Conservation (phyloP, 2,888 invertebrate genomes). For the Pharmacophagus antenor region DNA sequence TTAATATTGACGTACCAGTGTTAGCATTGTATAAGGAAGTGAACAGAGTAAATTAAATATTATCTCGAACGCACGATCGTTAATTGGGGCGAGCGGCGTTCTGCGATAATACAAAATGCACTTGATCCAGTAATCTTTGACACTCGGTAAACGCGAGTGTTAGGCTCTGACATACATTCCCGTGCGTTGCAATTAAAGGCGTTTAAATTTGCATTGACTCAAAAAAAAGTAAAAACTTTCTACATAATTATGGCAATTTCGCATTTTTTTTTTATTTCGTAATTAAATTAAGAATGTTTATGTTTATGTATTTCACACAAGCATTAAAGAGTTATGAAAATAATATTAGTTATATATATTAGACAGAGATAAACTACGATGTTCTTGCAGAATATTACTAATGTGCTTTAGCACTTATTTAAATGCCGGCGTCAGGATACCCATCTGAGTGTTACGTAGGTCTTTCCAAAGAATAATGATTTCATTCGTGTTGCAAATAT, state of each 20-base stretch:
- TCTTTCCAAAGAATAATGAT: background rate
- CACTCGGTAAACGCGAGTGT: conserved; percentile 18
- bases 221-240: background rate
- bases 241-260: background rate
- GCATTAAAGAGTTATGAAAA: no score
- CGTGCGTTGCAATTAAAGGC: conserved; percentile 2
- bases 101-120: conserved; percentile 26
- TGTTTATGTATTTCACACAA: no score
- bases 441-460: background rate
- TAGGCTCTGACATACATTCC: conserved; percentile 7
- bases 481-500: no score
- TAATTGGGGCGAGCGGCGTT: conserved; percentile 15
- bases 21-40: conserved; percentile 10
- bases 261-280: background rate
- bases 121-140: conserved; percentile 32
- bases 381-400: conserved; percentile 1
- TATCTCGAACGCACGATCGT: conserved; percentile 1
- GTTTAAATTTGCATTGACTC: conserved; percentile 6
- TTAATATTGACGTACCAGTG: background rate
- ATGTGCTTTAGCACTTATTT: background rate
- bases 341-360: background rate
- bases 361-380: background rate
- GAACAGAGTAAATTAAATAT: conserved; percentile 1
- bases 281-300: background rate
- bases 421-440: background rate